Conservation (phyloP, 2,797 vertebrate species). For the Chelidonichthys spinosus region DNA sequence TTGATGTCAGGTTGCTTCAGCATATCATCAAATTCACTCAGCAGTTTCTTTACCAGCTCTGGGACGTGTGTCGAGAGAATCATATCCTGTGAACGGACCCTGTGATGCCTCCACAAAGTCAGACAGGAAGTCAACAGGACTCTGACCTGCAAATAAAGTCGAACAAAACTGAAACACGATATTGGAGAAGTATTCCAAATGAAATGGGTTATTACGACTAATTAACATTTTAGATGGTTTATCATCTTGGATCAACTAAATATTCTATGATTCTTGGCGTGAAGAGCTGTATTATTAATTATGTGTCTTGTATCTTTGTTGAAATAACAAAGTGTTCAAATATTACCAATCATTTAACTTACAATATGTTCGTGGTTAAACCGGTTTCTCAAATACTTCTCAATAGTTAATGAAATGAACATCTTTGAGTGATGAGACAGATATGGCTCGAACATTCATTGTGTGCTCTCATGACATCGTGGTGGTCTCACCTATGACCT, state of each 20-base stretch:
- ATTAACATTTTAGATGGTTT: too few relatives aligned
- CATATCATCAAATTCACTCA: background rate
- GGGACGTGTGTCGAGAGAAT: constrained; percentile 65
- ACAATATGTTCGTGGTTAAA: background rate
- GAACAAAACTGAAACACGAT: background rate
- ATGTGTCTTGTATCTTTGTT: background rate
- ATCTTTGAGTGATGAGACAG: background rate
- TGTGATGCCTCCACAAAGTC: constrained; percentile 63
- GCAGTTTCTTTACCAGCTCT: constrained; percentile 58
- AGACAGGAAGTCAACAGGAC: constrained; percentile 75
- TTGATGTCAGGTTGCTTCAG: background rate
- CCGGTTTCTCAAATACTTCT: too few relatives aligned
- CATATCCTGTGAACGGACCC: constrained; percentile 53
- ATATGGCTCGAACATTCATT: background rate
- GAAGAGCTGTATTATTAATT: background rate
- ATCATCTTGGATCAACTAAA: background rate
- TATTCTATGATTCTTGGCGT: background rate
- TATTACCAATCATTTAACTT: background rate
- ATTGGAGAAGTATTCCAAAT: background rate
- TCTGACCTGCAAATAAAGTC: constrained; percentile 64
- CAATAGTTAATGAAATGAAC: too few relatives aligned
- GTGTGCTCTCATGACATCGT: background rate
- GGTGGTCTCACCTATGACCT: constrained; percentile 67
- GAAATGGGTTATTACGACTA: background rate
- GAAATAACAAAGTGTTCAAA: background rate